Percentiles rank a stretch among this genome's conserved stretches.
Evolutionary conservation across 2,113 vertebrate species (phyloP).

Genomic region (Paralichthys olivaceus): DNA sequence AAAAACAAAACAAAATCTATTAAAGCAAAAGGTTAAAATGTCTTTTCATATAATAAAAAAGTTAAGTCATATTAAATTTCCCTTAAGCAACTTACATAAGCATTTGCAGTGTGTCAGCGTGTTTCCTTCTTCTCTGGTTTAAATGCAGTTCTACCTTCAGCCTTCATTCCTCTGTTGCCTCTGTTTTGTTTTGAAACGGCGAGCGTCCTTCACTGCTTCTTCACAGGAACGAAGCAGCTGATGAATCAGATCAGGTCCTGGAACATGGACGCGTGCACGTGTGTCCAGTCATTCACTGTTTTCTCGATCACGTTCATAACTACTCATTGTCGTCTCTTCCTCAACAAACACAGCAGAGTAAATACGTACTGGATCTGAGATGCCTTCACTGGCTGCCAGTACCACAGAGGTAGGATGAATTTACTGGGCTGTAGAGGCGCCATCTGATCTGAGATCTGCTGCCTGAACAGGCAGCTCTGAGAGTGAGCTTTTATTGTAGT

Average conservation of each 20-base stretch:
- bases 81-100: slow-evolving; percentile 10
- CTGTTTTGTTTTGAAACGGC: slow-evolving; percentile 6
- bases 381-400: neutral
- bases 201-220: neutral
- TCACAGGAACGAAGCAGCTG: too few relatives aligned
- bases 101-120: neutral
- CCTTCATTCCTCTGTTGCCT: slow-evolving; percentile 55
- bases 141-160: slow-evolving; percentile 42
- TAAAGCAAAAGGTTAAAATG: neutral
- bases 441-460: slow-evolving; percentile 31
- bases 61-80: neutral
- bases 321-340: neutral
- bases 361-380: neutral
- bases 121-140: slow-evolving; percentile 13
- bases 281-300: too few relatives aligned
- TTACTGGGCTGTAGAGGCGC: neutral
- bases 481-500: neutral
- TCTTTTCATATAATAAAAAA: neutral
- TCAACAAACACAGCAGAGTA: neutral
- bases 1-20: neutral
- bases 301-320: neutral
- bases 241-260: neutral
- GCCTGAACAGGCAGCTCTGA: neutral
- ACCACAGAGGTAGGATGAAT: neutral
- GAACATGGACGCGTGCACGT: neutral